Percentiles rank a stretch among this genome's conserved stretches.
Evolutionary conservation across 2,888 invertebrate genomes (phyloP).

Genomic region (Pheosia gnoma): DNA sequence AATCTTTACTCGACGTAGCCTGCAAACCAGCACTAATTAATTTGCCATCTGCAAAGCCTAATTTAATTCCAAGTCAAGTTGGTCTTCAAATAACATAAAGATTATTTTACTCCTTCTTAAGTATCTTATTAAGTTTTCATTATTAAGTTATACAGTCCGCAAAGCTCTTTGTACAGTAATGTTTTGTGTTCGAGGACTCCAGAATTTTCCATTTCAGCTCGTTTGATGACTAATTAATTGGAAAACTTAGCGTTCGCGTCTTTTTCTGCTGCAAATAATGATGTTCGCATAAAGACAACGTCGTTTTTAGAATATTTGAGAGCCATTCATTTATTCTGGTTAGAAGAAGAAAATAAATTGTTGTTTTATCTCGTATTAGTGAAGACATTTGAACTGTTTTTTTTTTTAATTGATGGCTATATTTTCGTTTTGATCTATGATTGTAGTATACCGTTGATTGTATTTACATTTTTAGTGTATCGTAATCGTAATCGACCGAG

Average conservation of each 20-base stretch:
- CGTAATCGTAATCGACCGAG: too few relatives aligned
- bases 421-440: too few relatives aligned
- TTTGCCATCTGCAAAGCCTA: too few relatives aligned
- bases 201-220: neutral
- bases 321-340: neutral
- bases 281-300: neutral
- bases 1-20: too few relatives aligned
- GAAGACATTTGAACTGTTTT: too few relatives aligned
- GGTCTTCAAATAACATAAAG: too few relatives aligned
- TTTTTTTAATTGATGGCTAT: too few relatives aligned
- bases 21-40: too few relatives aligned
- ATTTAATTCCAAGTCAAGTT: too few relatives aligned
- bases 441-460: too few relatives aligned
- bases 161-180: neutral
- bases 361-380: neutral
- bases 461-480: too few relatives aligned
- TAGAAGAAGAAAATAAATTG: neutral
- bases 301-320: neutral
- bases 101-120: neutral
- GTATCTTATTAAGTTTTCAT: slow-evolving; percentile 1
- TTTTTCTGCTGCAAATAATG: slow-evolving; percentile 1
- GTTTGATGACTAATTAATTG: slow-evolving; percentile 2
- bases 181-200: neutral
- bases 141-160: neutral
- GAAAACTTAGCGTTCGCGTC: neutral